phyloP scores from a whole-genome alignment of 1,140 invertebrate genomes.

The Bombus waltoni region DNA sequence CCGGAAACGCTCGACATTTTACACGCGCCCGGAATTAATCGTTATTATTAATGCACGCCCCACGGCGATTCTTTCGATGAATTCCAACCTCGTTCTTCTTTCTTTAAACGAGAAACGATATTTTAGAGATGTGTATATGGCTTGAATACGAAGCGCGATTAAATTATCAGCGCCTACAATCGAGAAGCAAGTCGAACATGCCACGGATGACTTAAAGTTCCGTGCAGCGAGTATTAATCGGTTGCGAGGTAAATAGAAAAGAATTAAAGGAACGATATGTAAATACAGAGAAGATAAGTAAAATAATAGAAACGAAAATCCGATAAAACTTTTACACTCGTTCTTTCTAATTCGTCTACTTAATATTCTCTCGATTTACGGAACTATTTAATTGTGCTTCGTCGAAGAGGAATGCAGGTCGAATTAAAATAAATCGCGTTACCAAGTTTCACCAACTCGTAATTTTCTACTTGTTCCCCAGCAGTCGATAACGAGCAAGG shows the following conservation, averaged over 20 bases:
- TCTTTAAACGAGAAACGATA: no score
- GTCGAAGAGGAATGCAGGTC: not conserved
- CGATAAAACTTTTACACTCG: not conserved
- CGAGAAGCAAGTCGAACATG: no score
- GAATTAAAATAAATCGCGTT: not conserved
- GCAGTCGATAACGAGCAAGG: not conserved
- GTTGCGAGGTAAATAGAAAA: no score
- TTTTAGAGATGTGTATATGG: no score
- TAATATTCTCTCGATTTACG: slow-evolving; percentile 4
- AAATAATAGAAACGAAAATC: not conserved
- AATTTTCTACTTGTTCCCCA: no score
- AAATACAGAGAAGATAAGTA: no score
- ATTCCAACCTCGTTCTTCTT: not conserved
- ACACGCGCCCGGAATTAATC: slow-evolving; percentile 24
- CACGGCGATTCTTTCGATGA: not conserved
- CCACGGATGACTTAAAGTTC: no score
- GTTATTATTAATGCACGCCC: not conserved
- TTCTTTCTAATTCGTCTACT: not conserved
- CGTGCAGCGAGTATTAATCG: no score
- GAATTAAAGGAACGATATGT: no score
- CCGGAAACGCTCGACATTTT: slow-evolving; percentile 9
- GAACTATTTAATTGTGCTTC: not conserved
- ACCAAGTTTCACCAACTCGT: not conserved
- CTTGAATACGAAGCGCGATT: no score
- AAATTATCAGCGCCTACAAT: no score